phyloP scores from a whole-genome alignment of 2,888 invertebrate species.

The Oligia latruncula region DNA sequence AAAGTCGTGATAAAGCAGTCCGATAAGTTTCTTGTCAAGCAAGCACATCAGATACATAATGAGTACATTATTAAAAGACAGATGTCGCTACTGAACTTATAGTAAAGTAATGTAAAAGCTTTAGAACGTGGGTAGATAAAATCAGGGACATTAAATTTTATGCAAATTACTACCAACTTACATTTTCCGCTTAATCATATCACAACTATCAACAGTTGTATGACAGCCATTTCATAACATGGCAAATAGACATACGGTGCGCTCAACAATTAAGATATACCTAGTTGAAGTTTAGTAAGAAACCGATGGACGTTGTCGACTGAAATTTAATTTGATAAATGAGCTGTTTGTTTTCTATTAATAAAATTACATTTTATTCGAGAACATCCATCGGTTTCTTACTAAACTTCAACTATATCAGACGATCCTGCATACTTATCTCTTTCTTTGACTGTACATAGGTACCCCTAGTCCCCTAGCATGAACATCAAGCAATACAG shows the following conservation, averaged over 20 bases:
- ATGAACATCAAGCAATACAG: too few species aligned
- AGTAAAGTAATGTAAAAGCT: not conserved
- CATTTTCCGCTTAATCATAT: not conserved
- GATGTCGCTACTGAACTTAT: conserved; percentile 37
- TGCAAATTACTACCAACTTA: not conserved
- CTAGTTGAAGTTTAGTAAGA: too few species aligned
- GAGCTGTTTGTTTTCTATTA: too few species aligned
- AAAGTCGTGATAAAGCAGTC: not conserved
- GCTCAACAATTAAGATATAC: not conserved
- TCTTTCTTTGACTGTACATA: too few species aligned
- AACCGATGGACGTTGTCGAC: too few species aligned
- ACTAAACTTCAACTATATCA: too few species aligned
- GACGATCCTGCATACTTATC: too few species aligned
- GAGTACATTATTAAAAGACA: not conserved
- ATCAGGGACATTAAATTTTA: not conserved
- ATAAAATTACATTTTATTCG: too few species aligned
- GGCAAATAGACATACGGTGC: not conserved
- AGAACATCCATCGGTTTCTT: too few species aligned
- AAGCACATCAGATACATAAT: not conserved
- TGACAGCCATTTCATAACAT: not conserved
- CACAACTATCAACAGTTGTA: not conserved
- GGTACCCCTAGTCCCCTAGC: too few species aligned
- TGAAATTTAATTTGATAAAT: too few species aligned
- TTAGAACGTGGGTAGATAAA: not conserved
- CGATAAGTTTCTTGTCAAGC: not conserved